These are phyloP conservation scores for Mastacembelus armatus DNA, from an alignment of 2,797 vertebrate genomes.

Conservation along the genomic window DNA sequence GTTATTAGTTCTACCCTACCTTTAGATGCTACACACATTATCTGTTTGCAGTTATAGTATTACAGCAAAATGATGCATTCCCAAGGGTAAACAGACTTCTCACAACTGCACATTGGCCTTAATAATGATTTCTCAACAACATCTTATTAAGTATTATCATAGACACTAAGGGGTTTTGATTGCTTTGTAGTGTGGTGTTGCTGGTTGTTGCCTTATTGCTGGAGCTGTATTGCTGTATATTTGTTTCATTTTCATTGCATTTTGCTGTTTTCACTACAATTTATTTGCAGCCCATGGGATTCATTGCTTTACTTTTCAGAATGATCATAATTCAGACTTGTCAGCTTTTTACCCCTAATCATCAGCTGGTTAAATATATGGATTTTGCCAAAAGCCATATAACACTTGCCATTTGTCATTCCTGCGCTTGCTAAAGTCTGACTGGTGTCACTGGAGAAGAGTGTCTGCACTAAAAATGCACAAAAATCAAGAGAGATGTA, in stretches of 20 bases:
- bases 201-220: conserved; percentile 32
- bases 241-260: conserved; percentile 21
- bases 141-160: not conserved
- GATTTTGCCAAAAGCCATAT: not conserved
- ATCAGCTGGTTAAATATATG: conserved; percentile 14
- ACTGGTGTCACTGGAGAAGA: conserved; percentile 1
- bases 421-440: conserved; percentile 10
- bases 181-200: not conserved
- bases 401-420: conserved; percentile 11
- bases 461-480: not conserved
- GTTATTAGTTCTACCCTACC: too few species aligned
- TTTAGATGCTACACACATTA: too few species aligned
- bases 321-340: not conserved
- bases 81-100: not conserved
- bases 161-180: not conserved
- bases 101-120: not conserved
- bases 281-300: conserved; percentile 23
- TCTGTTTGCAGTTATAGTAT: too few species aligned
- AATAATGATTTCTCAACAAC: not conserved
- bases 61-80: too few species aligned
- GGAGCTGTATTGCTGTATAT: conserved; percentile 34
- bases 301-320: conserved; percentile 25
- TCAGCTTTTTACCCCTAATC: not conserved
- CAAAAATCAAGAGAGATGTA: conserved; percentile 4
- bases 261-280: not conserved